These are phyloP conservation scores for Tauraco erythrolophus DNA, from an alignment of 2,113 vertebrate genomes.

Conservation along the genomic window DNA sequence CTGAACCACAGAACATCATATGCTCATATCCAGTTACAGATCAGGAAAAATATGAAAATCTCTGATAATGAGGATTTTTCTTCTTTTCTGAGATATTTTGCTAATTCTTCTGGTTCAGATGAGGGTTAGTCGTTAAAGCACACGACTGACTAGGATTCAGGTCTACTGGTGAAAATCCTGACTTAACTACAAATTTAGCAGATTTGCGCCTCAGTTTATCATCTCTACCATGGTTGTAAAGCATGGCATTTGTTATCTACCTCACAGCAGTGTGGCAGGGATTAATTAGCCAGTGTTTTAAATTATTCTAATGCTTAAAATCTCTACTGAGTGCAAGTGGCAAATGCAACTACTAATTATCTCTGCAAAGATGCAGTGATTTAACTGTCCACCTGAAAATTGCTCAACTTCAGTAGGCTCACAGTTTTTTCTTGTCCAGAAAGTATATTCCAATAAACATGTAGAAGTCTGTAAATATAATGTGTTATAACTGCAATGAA, in stretches of 20 bases:
- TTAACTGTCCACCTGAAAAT: constrained; percentile 8
- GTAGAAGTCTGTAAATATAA: not conserved
- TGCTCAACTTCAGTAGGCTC: not conserved
- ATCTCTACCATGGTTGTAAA: not conserved
- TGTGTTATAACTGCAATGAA: not conserved
- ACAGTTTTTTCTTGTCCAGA: not conserved
- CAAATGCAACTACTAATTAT: not conserved
- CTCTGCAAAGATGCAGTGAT: not conserved
- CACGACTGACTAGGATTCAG: not conserved
- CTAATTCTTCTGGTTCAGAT: not conserved
- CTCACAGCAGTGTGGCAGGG: not conserved
- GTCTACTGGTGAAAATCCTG: not conserved
- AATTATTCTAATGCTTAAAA: not conserved
- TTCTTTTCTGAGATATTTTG: not conserved
- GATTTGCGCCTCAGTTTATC: not conserved
- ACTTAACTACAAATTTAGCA: not conserved
- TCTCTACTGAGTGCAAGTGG: not conserved
- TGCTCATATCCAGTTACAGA: not conserved
- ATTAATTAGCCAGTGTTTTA: constrained; percentile 19
- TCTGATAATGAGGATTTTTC: not conserved
- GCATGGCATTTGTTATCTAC: not conserved
- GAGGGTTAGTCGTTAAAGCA: not conserved
- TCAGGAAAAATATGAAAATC: not conserved
- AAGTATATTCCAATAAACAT: not conserved
- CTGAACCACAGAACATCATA: not conserved